phyloP scores from a whole-genome alignment of 2,113 vertebrate species.

The Mesitornis unicolor region DNA sequence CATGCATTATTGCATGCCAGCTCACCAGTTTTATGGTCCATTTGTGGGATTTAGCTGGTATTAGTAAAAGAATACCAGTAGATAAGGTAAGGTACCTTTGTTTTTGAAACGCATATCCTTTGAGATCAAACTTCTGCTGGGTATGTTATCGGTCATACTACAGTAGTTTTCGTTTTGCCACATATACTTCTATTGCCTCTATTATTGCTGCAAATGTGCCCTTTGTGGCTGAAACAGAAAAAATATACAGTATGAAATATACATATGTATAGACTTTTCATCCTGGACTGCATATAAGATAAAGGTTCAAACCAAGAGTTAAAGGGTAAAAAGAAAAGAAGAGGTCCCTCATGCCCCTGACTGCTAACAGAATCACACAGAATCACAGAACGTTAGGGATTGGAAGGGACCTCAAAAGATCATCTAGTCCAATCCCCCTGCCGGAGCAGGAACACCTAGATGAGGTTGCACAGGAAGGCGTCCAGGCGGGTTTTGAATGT shows the following conservation, averaged over 20 bases:
- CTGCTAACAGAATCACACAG: neutral
- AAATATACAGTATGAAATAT: neutral
- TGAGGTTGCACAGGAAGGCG: too few species aligned
- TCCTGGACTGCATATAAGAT: neutral
- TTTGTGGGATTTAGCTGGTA: neutral
- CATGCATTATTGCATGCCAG: fast-evolving
- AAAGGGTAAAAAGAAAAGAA: neutral
- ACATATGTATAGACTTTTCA: too few species aligned
- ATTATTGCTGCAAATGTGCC: neutral
- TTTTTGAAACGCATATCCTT: neutral
- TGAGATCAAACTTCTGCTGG: neutral
- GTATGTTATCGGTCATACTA: neutral
- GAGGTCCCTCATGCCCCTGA: neutral
- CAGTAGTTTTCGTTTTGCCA: fast-evolving
- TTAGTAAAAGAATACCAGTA: neutral
- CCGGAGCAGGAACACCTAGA: too few species aligned
- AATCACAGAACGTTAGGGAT: too few species aligned
- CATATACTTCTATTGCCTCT: neutral
- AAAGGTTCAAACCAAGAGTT: neutral
- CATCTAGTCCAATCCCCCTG: too few species aligned
- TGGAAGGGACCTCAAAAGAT: too few species aligned
- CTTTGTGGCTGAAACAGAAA: neutral
- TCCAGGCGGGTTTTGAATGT: too few species aligned
- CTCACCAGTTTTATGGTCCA: neutral
- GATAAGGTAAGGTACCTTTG: neutral